Evolutionary conservation across 2,113 vertebrate species (phyloP).

Genomic region (Catharus bicknelli): DNA sequence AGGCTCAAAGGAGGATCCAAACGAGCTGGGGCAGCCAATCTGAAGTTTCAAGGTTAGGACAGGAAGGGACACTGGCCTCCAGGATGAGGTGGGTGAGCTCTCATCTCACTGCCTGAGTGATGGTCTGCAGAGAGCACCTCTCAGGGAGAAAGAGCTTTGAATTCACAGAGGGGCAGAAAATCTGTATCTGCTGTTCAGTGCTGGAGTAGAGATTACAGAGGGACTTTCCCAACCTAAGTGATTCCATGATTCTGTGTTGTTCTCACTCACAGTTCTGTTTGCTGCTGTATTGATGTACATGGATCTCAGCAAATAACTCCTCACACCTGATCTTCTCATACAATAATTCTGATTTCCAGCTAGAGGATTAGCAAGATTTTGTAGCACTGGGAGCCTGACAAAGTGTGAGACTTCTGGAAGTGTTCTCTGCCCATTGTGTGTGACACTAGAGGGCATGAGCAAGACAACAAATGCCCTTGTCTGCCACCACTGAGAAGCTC

Average conservation of each 20-base stretch:
- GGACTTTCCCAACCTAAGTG: background rate
- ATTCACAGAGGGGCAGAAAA: background rate
- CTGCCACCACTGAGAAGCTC: background rate
- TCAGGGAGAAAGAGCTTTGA: background rate
- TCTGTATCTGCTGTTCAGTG: background rate
- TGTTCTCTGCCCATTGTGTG: rapidly evolving
- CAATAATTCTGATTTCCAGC: background rate
- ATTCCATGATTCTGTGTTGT: rapidly evolving
- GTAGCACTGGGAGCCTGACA: background rate
- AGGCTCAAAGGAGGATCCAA: background rate
- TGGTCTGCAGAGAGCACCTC: background rate
- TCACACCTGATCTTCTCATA: background rate
- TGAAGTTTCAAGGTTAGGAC: background rate
- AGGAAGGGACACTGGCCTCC: background rate
- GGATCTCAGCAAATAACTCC: background rate
- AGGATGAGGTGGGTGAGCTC: background rate
- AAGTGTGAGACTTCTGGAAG: background rate
- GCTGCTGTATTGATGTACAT: background rate
- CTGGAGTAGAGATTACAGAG: rapidly evolving
- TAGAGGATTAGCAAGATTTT: background rate
- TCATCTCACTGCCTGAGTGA: background rate
- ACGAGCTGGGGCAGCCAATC: background rate
- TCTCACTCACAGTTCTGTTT: background rate
- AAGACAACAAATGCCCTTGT: background rate
- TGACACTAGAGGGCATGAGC: constrained; percentile 24